Conservation (phyloP, 2,888 invertebrate species). For the Drosophila stalkeri region DNA sequence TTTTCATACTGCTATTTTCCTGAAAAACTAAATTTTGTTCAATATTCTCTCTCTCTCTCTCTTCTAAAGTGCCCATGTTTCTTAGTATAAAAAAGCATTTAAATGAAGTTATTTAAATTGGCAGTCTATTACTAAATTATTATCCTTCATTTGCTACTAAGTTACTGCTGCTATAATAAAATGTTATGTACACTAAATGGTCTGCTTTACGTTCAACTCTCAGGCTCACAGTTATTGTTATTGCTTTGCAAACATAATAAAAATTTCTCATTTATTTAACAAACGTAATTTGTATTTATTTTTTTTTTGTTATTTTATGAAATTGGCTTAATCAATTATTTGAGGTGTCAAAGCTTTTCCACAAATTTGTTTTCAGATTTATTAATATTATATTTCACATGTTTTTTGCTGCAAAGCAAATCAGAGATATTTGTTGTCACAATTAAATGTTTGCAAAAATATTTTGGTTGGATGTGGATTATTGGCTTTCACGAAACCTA, state of each 20-base stretch:
- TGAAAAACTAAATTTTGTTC: no score
- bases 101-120: no score
- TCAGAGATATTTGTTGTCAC: slow-evolving; percentile 5
- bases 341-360: slow-evolving; percentile 6
- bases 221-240: not conserved
- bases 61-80: no score
- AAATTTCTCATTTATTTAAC: not conserved
- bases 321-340: slow-evolving; percentile 9
- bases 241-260: not conserved
- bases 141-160: no score
- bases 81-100: no score
- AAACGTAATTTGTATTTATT: not conserved
- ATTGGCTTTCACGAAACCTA: slow-evolving; percentile 9
- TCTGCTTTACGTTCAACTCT: not conserved
- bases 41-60: no score
- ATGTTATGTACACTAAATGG: not conserved
- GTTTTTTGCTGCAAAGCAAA: not conserved
- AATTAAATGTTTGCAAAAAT: slow-evolving; percentile 27
- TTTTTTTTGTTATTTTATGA: not conserved
- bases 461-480: slow-evolving; percentile 16
- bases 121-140: no score
- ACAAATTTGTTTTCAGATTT: slow-evolving; percentile 17
- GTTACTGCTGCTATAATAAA: not conserved
- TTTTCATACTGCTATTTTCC: no score
- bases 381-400: slow-evolving; percentile 8